Conservation (phyloP, 2,797 vertebrate species). For the Microctenopoma steveboyesi region DNA sequence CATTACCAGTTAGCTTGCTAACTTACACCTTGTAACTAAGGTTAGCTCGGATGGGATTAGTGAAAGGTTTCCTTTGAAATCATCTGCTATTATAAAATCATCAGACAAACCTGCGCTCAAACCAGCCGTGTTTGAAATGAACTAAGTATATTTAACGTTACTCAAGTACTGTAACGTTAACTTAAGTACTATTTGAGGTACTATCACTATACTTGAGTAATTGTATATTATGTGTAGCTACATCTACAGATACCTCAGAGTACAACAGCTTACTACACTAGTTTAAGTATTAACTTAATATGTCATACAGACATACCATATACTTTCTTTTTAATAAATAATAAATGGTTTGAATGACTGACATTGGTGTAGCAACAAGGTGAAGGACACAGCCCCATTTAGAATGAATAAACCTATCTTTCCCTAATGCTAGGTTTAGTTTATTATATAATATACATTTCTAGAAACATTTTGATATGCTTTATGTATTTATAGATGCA, state of each 20-base stretch:
- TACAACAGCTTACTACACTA: no score
- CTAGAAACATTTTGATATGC: no score
- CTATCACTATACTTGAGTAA: not conserved
- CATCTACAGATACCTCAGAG: no score
- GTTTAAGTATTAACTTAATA: not conserved
- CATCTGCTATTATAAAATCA: constrained; percentile 5
- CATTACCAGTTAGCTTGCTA: constrained; percentile 3
- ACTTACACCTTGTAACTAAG: not conserved
- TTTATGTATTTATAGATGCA: no score
- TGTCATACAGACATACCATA: not conserved
- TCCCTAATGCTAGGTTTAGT: no score
- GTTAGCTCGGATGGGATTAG: not conserved
- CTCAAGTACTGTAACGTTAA: no score
- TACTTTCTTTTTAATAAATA: no score
- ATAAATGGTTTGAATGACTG: not conserved
- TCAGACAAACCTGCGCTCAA: not conserved
- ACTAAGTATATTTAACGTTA: not conserved
- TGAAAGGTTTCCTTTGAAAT: not conserved
- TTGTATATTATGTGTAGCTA: not conserved
- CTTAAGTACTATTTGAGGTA: not conserved
- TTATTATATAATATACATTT: no score
- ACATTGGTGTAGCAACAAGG: not conserved
- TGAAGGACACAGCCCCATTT: not conserved
- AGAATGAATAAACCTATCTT: not conserved
- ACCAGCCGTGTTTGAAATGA: not conserved